A percentile compares a stretch with the other conserved stretches of the same genome.
These are phyloP conservation scores for Aegithalos caudatus DNA, from an alignment of 2,113 vertebrate genomes.

Conservation along the genomic window DNA sequence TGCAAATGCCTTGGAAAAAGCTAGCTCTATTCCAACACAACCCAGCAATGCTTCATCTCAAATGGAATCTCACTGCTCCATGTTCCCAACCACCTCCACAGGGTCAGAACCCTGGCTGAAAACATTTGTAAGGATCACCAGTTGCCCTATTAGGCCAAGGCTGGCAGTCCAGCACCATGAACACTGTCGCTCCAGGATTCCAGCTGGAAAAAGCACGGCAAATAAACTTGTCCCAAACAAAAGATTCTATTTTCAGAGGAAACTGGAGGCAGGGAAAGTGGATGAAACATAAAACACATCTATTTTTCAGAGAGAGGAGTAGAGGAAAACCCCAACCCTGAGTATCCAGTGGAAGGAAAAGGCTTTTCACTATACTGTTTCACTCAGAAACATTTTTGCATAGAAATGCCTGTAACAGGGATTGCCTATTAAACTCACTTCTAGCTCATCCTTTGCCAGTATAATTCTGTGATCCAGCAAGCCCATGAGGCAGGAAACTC, in stretches of 20 bases:
- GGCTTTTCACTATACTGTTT: background rate
- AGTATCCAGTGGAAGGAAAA: background rate
- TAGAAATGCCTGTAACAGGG: fast-evolving
- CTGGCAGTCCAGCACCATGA: background rate
- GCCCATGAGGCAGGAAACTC: fast-evolving
- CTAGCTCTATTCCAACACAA: background rate
- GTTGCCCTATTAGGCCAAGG: no score
- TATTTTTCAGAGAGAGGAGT: background rate
- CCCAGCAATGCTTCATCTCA: no score
- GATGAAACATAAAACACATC: background rate
- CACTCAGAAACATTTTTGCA: background rate
- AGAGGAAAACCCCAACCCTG: background rate
- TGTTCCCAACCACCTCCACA: fast-evolving
- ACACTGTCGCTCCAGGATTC: no score
- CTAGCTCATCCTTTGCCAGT: no score
- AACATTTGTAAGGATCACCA: background rate
- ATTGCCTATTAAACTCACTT: background rate
- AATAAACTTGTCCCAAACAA: background rate
- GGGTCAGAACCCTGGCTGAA: background rate
- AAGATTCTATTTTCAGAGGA: background rate
- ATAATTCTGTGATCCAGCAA: background rate
- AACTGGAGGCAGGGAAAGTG: background rate
- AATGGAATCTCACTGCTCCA: background rate
- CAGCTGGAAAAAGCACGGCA: background rate
- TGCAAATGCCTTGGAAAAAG: background rate